phyloP scores from a whole-genome alignment of 2,888 invertebrate species.

The Campoplex capitator region DNA sequence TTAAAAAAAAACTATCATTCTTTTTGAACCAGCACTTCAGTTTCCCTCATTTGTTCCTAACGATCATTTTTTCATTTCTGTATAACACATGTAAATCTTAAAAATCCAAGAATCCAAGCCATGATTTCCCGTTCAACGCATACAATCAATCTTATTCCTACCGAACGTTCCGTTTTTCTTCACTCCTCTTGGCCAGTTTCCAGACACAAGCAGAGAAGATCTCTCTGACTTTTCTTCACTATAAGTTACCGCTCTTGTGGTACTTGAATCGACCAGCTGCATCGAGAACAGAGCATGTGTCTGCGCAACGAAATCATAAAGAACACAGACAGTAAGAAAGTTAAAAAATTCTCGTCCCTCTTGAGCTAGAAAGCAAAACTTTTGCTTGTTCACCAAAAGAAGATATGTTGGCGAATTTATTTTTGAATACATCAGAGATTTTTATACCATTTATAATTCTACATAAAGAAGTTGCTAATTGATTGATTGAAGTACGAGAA shows the following conservation, averaged over 20 bases:
- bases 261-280: slow-evolving; percentile 42
- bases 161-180: slow-evolving; percentile 52
- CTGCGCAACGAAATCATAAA: slow-evolving; percentile 16
- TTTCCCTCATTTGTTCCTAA: slow-evolving; percentile 7
- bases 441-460: neutral
- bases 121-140: slow-evolving; percentile 36
- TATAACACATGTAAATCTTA: neutral
- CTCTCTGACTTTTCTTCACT: slow-evolving; percentile 29
- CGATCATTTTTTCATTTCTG: slow-evolving; percentile 1
- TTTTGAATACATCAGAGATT: slow-evolving; percentile 5
- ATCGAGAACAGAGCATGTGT: slow-evolving; percentile 21
- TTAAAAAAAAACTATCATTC: neutral
- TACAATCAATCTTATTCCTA: slow-evolving; percentile 65
- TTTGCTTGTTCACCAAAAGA: slow-evolving; percentile 8
- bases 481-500: neutral
- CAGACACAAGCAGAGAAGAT: slow-evolving; percentile 43
- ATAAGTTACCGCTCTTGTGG: slow-evolving; percentile 6
- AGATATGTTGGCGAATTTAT: slow-evolving; percentile 23
- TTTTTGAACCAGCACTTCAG: slow-evolving; percentile 27
- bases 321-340: neutral
- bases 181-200: slow-evolving; percentile 60
- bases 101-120: slow-evolving; percentile 47
- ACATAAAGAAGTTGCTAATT: neutral
- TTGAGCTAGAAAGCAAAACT: slow-evolving; percentile 36
- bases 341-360: slow-evolving; percentile 19